These are phyloP conservation scores for Bubalus kerabau DNA, from an alignment of 2,113 vertebrate genomes.

Conservation along the genomic window DNA sequence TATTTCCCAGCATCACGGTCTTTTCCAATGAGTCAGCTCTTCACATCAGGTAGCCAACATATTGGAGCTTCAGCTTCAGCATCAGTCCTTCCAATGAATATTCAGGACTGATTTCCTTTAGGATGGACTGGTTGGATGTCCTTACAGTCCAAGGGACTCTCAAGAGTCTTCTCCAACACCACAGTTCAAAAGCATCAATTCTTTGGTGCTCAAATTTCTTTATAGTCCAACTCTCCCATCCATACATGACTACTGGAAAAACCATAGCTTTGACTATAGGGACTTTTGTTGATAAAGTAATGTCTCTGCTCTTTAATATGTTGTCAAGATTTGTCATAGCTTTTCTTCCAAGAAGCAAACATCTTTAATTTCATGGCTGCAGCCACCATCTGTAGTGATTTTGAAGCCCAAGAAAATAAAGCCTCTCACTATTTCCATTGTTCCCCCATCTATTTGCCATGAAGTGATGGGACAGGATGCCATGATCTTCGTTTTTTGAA, in stretches of 20 bases:
- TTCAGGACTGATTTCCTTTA: background rate
- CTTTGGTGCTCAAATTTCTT: background rate
- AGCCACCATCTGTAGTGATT: background rate
- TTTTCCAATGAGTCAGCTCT: background rate
- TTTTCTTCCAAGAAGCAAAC: background rate
- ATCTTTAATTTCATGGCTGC: background rate
- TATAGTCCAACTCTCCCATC: background rate
- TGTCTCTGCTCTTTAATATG: background rate
- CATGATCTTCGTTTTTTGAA: background rate
- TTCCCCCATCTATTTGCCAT: background rate
- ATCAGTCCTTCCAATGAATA: background rate
- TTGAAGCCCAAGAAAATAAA: background rate
- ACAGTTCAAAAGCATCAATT: background rate
- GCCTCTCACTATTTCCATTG: background rate
- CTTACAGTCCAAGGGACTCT: background rate
- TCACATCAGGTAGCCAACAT: background rate
- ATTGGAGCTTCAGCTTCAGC: background rate
- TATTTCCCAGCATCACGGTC: background rate
- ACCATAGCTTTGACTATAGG: background rate
- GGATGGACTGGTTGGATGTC: background rate
- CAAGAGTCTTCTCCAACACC: background rate
- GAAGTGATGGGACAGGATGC: background rate
- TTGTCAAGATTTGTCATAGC: background rate
- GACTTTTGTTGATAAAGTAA: background rate
- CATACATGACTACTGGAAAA: background rate